Conservation (phyloP, 2,113 vertebrate genomes). For the Phaetusa simplex region DNA sequence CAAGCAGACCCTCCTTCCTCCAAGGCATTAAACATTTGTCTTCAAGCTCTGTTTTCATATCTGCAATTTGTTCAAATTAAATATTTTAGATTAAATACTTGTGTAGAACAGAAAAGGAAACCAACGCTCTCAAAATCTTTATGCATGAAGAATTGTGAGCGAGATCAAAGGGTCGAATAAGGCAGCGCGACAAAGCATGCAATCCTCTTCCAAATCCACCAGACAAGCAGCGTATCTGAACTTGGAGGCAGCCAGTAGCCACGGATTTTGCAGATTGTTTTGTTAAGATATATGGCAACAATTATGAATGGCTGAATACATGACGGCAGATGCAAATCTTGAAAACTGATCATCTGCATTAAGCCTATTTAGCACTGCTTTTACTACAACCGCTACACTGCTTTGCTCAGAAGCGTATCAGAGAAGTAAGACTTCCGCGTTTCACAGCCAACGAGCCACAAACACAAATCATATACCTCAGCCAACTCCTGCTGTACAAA, state of each 20-base stretch:
- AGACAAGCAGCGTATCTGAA: background rate
- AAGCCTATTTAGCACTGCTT: background rate
- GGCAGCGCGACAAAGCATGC: background rate
- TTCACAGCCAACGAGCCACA: background rate
- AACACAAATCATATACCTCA: background rate
- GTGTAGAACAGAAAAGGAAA: background rate
- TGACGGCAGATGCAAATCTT: background rate
- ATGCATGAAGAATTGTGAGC: fast-evolving
- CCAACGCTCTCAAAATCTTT: background rate
- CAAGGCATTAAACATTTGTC: background rate
- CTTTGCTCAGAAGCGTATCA: background rate
- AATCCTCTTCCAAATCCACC: background rate
- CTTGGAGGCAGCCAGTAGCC: background rate
- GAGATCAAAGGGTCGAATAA: background rate
- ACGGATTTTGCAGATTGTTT: constrained; percentile 1
- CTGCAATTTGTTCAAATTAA: background rate
- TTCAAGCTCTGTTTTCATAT: background rate
- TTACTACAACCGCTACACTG: background rate
- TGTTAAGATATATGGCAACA: background rate
- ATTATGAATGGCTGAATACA: constrained; percentile 10
- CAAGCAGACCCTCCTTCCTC: background rate
- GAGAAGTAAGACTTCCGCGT: background rate
- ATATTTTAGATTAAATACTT: background rate
- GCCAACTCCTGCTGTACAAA: background rate
- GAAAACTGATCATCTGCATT: background rate